Evolutionary conservation across 1,140 invertebrate genomes (phyloP).

Genomic region (Phenacoccus solenopsis): DNA sequence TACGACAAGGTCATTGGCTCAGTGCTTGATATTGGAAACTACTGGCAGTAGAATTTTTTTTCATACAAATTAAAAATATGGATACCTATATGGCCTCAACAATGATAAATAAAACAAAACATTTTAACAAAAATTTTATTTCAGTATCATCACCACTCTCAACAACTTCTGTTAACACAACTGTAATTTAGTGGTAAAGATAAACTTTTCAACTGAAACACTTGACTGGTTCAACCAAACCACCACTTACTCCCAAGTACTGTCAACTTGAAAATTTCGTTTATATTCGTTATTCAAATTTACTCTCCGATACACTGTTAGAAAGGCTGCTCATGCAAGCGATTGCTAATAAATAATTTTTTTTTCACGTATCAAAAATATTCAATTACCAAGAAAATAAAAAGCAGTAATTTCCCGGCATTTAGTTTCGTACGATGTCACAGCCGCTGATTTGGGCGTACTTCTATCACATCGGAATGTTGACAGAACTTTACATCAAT

Average conservation of each 20-base stretch:
- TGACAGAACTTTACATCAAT: neutral
- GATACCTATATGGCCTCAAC: neutral
- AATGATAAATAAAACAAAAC: neutral
- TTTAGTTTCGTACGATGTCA: neutral
- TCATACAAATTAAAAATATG: neutral
- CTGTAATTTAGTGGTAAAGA: too few relatives aligned
- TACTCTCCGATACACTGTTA: too few relatives aligned
- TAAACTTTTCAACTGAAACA: neutral
- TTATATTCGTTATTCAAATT: too few relatives aligned
- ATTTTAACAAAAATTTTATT: slow-evolving; percentile 10
- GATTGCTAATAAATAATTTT: too few relatives aligned
- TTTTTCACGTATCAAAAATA: too few relatives aligned
- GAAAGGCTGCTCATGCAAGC: too few relatives aligned
- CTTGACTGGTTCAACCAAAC: neutral
- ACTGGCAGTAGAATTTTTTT: neutral
- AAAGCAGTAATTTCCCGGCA: neutral
- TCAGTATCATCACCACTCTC: too few relatives aligned
- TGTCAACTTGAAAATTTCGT: neutral
- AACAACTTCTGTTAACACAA: too few relatives aligned
- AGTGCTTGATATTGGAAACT: neutral
- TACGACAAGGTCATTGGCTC: neutral
- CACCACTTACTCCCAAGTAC: neutral
- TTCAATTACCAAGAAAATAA: neutral
- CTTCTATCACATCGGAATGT: neutral
- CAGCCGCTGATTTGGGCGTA: neutral